A percentile compares a stretch with the other conserved stretches of the same genome.
Evolutionary conservation across 2,113 vertebrate genomes (phyloP).

Genomic region (Gorsachius goisagi): DNA sequence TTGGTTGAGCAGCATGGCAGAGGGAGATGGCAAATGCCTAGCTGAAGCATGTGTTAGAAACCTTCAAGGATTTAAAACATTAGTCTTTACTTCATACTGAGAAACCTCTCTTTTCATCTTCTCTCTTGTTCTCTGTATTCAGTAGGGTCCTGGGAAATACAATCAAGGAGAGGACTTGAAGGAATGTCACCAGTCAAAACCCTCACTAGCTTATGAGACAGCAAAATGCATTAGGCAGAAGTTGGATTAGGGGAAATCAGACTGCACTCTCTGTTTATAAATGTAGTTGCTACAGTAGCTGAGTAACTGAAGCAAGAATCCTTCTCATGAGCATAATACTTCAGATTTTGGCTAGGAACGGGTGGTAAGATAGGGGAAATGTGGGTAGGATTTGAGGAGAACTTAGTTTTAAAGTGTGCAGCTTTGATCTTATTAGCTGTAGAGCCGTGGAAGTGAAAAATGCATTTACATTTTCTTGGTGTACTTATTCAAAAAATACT

Average conservation of each 20-base stretch:
- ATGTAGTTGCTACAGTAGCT: not conserved
- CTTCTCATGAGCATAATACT: not conserved
- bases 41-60: not conserved
- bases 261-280: not conserved
- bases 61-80: not conserved
- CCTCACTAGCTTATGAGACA: not conserved
- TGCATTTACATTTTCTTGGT: not conserved
- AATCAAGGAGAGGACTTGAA: not conserved
- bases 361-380: not conserved
- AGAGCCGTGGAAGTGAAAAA: not conserved
- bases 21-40: not conserved
- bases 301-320: not conserved
- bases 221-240: not conserved
- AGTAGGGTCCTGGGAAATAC: not conserved
- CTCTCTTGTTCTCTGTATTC: not conserved
- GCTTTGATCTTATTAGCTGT: not conserved
- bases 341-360: not conserved
- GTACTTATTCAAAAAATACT: rapidly evolving
- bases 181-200: not conserved
- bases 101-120: not conserved
- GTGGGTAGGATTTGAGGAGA: not conserved
- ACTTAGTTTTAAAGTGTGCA: not conserved
- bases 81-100: not conserved
- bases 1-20: not conserved
- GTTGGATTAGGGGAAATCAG: not conserved